A percentile compares a stretch with the other conserved stretches of the same genome.
Evolutionary conservation across 2,888 invertebrate species (phyloP).

Genomic region (Mythimna impura): DNA sequence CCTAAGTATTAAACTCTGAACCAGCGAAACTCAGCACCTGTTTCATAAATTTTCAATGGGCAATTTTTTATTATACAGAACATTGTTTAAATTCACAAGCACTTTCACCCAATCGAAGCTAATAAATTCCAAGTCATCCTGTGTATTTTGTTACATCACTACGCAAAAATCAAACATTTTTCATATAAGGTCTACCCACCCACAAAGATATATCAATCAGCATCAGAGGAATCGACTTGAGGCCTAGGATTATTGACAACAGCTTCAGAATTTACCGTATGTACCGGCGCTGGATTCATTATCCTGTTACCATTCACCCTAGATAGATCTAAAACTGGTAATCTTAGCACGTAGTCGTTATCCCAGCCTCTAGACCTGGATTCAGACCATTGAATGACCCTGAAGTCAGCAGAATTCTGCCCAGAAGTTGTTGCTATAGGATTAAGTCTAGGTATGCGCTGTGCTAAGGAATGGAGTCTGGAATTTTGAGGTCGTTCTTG

Average conservation of each 20-base stretch:
- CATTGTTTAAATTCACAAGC: background rate
- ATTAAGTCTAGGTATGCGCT: slow-evolving; percentile 80
- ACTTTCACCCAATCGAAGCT: background rate
- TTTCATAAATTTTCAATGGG: background rate
- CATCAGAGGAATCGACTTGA: slow-evolving; percentile 70
- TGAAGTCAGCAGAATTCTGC: slow-evolving; percentile 69
- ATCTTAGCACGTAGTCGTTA: slow-evolving; percentile 78
- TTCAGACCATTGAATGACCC: slow-evolving; percentile 81
- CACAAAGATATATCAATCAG: slow-evolving; percentile 63
- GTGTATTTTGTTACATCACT: background rate
- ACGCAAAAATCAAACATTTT: background rate
- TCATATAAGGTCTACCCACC: background rate
- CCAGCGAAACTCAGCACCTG: background rate
- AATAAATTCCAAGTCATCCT: background rate
- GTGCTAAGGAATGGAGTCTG: slow-evolving; percentile 78
- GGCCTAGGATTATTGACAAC: slow-evolving; percentile 70
- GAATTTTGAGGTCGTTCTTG: slow-evolving; percentile 75
- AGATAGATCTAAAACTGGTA: slow-evolving; percentile 79
- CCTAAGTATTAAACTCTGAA: too few species aligned
- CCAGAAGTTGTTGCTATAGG: slow-evolving; percentile 69
- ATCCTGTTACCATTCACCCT: slow-evolving; percentile 70
- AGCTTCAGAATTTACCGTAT: slow-evolving; percentile 70
- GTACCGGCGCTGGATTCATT: slow-evolving; percentile 64
- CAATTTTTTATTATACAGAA: too few species aligned
- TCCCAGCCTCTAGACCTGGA: slow-evolving; percentile 74